Conservation (phyloP, 2,888 invertebrate species). For the Meiosimyza decipiens region DNA sequence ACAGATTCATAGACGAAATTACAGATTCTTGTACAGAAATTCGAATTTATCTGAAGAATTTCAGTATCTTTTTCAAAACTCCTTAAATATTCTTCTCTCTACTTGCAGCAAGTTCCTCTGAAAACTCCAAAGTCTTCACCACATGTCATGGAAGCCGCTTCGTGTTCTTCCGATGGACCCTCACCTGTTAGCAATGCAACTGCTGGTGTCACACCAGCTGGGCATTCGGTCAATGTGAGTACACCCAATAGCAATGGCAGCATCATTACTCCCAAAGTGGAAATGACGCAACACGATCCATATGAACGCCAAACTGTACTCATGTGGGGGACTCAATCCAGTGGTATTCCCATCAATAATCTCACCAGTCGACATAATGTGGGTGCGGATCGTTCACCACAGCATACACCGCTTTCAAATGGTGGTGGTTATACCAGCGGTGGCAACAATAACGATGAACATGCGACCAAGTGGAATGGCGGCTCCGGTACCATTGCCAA, state of each 20-base stretch:
- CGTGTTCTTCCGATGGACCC: constrained; percentile 66
- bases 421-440: constrained; percentile 52
- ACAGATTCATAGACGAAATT: background rate
- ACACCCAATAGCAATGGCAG: constrained; percentile 47
- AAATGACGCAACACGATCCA: constrained; percentile 61
- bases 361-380: constrained; percentile 42
- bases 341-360: constrained; percentile 65
- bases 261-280: constrained; percentile 63
- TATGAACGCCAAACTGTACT: constrained; percentile 85
- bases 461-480: constrained; percentile 60
- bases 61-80: constrained; percentile 1
- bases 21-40: background rate
- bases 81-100: background rate
- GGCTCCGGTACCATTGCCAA: constrained; percentile 28
- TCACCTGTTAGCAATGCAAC: constrained; percentile 58
- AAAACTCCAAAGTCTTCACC: constrained; percentile 67
- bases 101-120: constrained; percentile 59
- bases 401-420: constrained; percentile 65
- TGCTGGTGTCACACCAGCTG: constrained; percentile 27
- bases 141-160: constrained; percentile 66
- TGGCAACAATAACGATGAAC: constrained; percentile 50
- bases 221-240: constrained; percentile 33
- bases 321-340: constrained; percentile 84
- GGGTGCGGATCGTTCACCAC: constrained; percentile 60
- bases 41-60: too few species aligned